Evolutionary conservation across 2,888 invertebrate genomes (phyloP), one percentile per base, ranked within the genome.

Genomic region (Callyntrura guangdongensis): DNA sequence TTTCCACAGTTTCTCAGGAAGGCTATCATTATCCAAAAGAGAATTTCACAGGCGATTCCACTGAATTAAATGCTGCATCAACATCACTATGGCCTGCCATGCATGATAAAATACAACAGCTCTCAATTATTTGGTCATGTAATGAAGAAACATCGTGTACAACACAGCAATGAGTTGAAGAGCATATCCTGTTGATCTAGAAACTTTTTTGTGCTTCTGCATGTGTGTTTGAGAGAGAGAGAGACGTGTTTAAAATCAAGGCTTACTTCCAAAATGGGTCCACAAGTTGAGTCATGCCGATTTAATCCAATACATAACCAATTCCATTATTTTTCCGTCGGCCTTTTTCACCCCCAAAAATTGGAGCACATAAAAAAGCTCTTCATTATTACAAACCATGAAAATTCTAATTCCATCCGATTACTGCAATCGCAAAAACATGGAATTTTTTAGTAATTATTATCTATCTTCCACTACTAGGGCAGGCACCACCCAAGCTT

Each of bases 1-100:
- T 72, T 72, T 85, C 72, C 69, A 72, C 85, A 69, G 56, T 85
- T 85, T 85, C 85, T 72, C 85, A 85, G 67, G 69, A 69, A 67
- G 17, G 53, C 85, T 85, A 85, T 85, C 85, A 85, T 86, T 86
- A 77, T 45, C 86, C 47, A 61, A 53, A 27, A 61, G 56, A 56
- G 47, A 77, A 59, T 81, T 86, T 86, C 74, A 67, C 69, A 85
- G 36, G 27, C 69, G 20, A 12, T 85, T 69, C 11, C 72, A 85
- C 27, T 81, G 79, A 81, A 81, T 59, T 81, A 77, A 20, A 74
- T 17, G 45, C 27, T 25, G 27, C 14, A 53, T 11, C n/a, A 53
- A 9, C 3, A 53, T 53, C 53, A 53, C 12, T 61, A 61, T 17
- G 17, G n/a, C 8, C 61, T 61, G 61, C 61, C 3, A 8, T 9